A percentile compares a stretch with the other conserved stretches of the same genome.
These are phyloP conservation scores for Salarias fasciatus DNA, from an alignment of 2,797 vertebrate species.

Conservation along the genomic window DNA sequence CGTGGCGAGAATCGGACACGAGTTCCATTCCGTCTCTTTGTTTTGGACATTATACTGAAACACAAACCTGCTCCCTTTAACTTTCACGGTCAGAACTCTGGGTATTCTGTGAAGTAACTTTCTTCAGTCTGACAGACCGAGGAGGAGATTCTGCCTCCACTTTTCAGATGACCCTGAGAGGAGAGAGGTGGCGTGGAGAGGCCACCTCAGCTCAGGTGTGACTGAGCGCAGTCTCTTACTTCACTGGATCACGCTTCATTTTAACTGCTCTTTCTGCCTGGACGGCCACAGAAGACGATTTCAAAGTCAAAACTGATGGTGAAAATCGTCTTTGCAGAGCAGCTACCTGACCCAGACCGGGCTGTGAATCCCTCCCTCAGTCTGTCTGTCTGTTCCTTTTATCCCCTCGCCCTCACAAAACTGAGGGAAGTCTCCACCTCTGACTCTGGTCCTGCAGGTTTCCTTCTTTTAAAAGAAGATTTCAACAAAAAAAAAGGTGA, in stretches of 20 bases:
- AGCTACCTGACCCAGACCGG: too few relatives aligned
- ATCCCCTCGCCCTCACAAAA: too few relatives aligned
- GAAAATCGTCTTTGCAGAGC: not conserved
- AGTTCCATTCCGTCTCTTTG: slow-evolving; percentile 6
- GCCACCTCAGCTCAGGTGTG: slow-evolving; percentile 39
- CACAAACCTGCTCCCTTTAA: slow-evolving; percentile 59
- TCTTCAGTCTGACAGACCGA: slow-evolving; percentile 4
- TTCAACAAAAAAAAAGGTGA: too few relatives aligned
- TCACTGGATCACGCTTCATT: slow-evolving; percentile 21
- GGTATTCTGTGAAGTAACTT: slow-evolving; percentile 44
- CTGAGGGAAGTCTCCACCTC: too few relatives aligned
- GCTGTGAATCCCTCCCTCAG: too few relatives aligned
- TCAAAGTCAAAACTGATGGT: slow-evolving; percentile 6
- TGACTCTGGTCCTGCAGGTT: too few relatives aligned
- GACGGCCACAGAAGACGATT: slow-evolving; percentile 1
- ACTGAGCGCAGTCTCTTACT: slow-evolving; percentile 41
- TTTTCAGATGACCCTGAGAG: slow-evolving; percentile 52
- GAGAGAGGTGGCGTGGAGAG: slow-evolving; percentile 48
- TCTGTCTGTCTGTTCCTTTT: not conserved
- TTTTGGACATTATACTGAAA: slow-evolving; percentile 69
- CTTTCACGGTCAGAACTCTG: too few relatives aligned
- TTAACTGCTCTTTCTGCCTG: slow-evolving; percentile 1
- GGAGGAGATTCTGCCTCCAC: slow-evolving; percentile 42
- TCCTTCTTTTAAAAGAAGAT: too few relatives aligned
- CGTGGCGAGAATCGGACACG: slow-evolving; percentile 6